phyloP scores from a whole-genome alignment of 2,797 vertebrate genomes.

The Hipposideros larvatus region DNA sequence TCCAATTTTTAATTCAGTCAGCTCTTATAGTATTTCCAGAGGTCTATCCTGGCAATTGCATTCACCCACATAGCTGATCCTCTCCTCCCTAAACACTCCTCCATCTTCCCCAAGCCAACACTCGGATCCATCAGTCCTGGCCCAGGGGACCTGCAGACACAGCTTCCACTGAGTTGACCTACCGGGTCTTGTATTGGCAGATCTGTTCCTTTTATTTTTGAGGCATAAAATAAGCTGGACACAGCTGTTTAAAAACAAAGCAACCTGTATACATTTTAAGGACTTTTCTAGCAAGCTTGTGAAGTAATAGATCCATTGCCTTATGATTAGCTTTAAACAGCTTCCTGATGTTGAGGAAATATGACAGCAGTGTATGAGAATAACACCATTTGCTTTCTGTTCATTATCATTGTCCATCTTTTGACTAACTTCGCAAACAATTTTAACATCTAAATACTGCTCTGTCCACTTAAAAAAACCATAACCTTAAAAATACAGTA shows the following conservation, averaged over 20 bases:
- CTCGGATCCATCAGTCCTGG: not conserved
- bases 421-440: not conserved
- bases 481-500: not conserved
- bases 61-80: not conserved
- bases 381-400: not conserved
- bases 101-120: not conserved
- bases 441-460: not conserved
- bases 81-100: not conserved
- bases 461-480: not conserved
- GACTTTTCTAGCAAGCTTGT: conserved; percentile 8
- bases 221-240: conserved; percentile 10
- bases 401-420: not conserved
- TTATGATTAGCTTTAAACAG: not conserved
- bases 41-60: not conserved
- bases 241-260: not conserved
- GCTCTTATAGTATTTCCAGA: not conserved
- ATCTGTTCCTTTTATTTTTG: not conserved
- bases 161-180: not conserved
- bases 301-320: not conserved
- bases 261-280: conserved; percentile 25
- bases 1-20: not conserved
- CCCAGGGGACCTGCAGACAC: not conserved
- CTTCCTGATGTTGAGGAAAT: not conserved
- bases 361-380: not conserved
- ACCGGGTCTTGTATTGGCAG: not conserved